These are phyloP conservation scores for Laterallus jamaicensis DNA, from an alignment of 2,113 vertebrate genomes.

Conservation along the genomic window DNA sequence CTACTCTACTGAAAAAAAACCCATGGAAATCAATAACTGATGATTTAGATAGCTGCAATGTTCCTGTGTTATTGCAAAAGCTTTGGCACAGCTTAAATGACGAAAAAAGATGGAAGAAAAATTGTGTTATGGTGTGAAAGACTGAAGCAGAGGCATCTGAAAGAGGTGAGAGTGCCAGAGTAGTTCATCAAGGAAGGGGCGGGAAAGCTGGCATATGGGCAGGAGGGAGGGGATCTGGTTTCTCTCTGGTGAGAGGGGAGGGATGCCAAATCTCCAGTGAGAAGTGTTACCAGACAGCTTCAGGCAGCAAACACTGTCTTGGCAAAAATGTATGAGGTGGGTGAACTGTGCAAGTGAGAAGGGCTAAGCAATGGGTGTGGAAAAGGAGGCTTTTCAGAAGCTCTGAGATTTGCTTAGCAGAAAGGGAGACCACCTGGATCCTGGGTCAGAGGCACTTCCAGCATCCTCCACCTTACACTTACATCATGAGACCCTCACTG, in stretches of 20 bases:
- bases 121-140: neutral
- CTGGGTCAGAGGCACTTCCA: neutral
- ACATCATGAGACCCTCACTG: neutral
- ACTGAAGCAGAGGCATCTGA: neutral
- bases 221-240: neutral
- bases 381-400: neutral
- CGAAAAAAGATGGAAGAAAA: neutral
- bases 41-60: neutral
- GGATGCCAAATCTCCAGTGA: neutral
- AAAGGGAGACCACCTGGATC: neutral
- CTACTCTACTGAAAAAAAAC: neutral
- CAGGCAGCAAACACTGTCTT: neutral
- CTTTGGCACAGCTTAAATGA: neutral
- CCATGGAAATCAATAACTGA: neutral
- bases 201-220: rapidly evolving
- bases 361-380: neutral
- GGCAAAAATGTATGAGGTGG: neutral
- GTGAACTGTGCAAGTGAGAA: neutral
- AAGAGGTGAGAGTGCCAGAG: neutral
- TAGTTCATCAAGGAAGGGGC: neutral
- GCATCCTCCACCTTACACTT: neutral
- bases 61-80: neutral
- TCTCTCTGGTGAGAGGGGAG: neutral
- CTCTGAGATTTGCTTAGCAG: neutral
- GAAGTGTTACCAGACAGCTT: neutral